Conservation (phyloP, 2,888 invertebrate genomes). For the Maniola hyperantus region DNA sequence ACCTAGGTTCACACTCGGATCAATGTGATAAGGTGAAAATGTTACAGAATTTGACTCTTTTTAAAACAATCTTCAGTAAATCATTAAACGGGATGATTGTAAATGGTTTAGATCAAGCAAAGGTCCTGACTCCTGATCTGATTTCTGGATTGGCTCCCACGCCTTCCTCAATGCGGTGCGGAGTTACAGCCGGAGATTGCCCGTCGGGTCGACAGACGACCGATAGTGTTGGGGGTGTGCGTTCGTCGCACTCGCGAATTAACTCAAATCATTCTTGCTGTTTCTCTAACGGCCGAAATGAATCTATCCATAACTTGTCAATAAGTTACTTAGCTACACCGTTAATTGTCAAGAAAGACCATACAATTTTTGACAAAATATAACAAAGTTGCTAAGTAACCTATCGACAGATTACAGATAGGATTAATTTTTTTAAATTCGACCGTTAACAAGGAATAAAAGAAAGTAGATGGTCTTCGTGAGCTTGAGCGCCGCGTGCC, state of each 20-base stretch:
- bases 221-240: slow-evolving; percentile 57
- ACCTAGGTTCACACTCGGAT: too few species aligned
- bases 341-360: too few species aligned
- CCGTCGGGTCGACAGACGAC: slow-evolving; percentile 38
- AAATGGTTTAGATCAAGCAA: slow-evolving; percentile 32
- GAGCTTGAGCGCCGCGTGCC: too few species aligned
- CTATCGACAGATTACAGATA: too few species aligned
- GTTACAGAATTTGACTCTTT: background rate
- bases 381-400: too few species aligned
- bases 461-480: too few species aligned
- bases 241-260: slow-evolving; percentile 61
- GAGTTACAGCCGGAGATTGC: slow-evolving; percentile 57
- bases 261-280: slow-evolving; percentile 63
- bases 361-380: too few species aligned
- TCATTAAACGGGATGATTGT: slow-evolving; percentile 1
- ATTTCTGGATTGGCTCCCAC: slow-evolving; percentile 65
- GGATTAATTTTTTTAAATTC: too few species aligned
- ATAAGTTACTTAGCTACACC: too few species aligned
- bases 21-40: background rate
- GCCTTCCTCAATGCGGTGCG: slow-evolving; percentile 60
- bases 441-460: too few species aligned
- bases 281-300: slow-evolving; percentile 35
- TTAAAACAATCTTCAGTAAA: slow-evolving; percentile 13
- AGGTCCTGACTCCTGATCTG: slow-evolving; percentile 38
- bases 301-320: too few species aligned